phyloP scores from a whole-genome alignment of 2,888 invertebrate genomes.

The Clistopyga incitator region DNA sequence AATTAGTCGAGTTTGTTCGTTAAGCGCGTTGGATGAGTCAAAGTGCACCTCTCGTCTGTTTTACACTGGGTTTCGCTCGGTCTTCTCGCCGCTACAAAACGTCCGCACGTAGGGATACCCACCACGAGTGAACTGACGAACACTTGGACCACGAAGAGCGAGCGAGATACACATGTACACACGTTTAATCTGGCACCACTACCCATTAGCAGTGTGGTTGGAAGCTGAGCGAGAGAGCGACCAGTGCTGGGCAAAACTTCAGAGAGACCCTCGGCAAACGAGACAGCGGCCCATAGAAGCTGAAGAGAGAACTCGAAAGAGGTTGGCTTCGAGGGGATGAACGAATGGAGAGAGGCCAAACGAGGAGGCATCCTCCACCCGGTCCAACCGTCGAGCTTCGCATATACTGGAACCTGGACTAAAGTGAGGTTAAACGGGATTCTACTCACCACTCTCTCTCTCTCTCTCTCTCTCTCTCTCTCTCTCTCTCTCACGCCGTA shows the following conservation, averaged over 20 bases:
- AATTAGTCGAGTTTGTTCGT: conserved; percentile 66
- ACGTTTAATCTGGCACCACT: conserved; percentile 28
- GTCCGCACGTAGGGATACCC: conserved; percentile 54
- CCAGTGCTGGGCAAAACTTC: conserved; percentile 58
- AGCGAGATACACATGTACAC: conserved; percentile 62
- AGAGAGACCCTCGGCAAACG: conserved; percentile 21
- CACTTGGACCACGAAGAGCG: conserved; percentile 26
- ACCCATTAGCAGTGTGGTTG: conserved; percentile 57
- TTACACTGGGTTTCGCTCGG: conserved; percentile 30
- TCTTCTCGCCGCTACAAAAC: conserved; percentile 54
- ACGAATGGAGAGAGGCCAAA: conserved; percentile 53
- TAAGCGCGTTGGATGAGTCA: conserved; percentile 54
- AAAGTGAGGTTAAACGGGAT: conserved; percentile 77
- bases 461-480: conserved; percentile 67
- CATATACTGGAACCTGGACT: conserved; percentile 61
- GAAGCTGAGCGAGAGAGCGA: conserved; percentile 50
- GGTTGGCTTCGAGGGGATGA: conserved; percentile 43
- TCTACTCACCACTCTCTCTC: conserved; percentile 70
- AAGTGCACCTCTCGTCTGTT: conserved; percentile 51
- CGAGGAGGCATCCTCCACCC: conserved; percentile 37
- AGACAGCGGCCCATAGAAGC: conserved; percentile 1
- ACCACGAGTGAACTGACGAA: conserved; percentile 57
- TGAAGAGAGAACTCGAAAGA: conserved; percentile 30
- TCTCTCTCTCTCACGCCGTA: conserved; percentile 65
- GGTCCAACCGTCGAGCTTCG: conserved; percentile 50